phyloP scores from a whole-genome alignment of 2,888 invertebrate species.

The Pterostichus niger region DNA sequence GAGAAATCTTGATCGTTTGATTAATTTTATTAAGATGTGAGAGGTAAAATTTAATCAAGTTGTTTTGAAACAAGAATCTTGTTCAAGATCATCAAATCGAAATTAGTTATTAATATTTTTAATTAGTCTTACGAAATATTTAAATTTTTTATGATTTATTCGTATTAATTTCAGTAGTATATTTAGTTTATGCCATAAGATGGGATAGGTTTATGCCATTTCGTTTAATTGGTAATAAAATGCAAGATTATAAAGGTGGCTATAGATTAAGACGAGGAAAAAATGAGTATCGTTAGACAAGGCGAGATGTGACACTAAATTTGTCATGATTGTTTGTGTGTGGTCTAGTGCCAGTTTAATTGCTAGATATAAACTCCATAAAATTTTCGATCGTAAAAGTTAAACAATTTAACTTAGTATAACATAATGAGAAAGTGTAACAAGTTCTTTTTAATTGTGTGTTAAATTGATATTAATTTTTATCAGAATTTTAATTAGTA shows the following conservation, averaged over 20 bases:
- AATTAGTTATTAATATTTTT: constrained; percentile 39
- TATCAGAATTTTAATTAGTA: constrained; percentile 36
- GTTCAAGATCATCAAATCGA: constrained; percentile 21
- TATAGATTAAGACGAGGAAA: constrained; percentile 10
- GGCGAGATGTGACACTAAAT: constrained; percentile 31
- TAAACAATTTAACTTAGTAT: constrained; percentile 27
- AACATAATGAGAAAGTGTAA: neutral
- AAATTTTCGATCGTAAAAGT: constrained; percentile 33
- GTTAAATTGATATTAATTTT: constrained; percentile 13
- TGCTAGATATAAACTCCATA: constrained; percentile 31
- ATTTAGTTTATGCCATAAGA: constrained; percentile 11
- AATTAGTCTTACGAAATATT: constrained; percentile 38
- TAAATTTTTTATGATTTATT: constrained; percentile 32
- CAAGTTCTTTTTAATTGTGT: constrained; percentile 15
- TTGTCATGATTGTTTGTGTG: constrained; percentile 3
- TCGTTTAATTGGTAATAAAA: constrained; percentile 41
- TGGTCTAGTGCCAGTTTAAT: constrained; percentile 40
- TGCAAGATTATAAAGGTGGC: constrained; percentile 39
- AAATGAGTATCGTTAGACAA: constrained; percentile 8
- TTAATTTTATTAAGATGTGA: constrained; percentile 35
- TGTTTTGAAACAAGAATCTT: constrained; percentile 24
- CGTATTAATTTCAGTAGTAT: constrained; percentile 11
- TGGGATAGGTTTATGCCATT: constrained; percentile 5
- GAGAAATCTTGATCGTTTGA: constrained; percentile 39
- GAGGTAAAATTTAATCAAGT: constrained; percentile 22